Evolutionary conservation across 2,113 vertebrate species (phyloP).

Genomic region (Neolamprologus devosi): DNA sequence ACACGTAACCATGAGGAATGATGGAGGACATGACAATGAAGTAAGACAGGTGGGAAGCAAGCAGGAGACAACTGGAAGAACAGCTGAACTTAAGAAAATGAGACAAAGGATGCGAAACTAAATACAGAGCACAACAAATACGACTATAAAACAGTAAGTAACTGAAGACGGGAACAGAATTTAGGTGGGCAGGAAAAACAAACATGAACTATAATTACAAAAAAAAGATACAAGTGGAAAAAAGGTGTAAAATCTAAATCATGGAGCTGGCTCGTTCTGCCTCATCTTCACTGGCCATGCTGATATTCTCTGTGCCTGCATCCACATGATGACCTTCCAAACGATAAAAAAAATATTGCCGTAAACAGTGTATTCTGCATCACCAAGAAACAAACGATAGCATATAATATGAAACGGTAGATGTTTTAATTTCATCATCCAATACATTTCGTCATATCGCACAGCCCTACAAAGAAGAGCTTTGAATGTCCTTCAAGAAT

Average conservation of each 20-base stretch:
- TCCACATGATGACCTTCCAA: neutral
- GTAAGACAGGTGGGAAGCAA: neutral
- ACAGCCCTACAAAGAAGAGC: neutral
- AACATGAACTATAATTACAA: neutral
- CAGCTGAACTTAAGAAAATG: neutral
- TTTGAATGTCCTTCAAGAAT: neutral
- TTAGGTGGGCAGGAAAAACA: neutral
- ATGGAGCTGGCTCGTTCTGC: neutral
- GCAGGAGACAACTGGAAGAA: neutral
- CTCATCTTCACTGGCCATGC: neutral
- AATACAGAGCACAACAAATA: neutral
- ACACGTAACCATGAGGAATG: neutral
- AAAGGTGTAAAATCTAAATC: neutral
- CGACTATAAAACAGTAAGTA: neutral
- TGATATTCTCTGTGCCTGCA: neutral
- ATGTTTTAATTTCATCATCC: neutral
- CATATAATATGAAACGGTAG: neutral
- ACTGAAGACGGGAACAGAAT: neutral
- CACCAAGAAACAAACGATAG: neutral
- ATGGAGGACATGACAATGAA: neutral
- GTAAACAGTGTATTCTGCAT: neutral
- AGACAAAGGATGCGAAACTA: neutral
- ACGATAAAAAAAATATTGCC: neutral
- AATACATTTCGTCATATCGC: neutral
- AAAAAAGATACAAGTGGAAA: neutral